These are phyloP conservation scores for Dendronephthya gigantea DNA, from an alignment of 64 coral and sea anemone genomes.

Conservation along the genomic window DNA sequence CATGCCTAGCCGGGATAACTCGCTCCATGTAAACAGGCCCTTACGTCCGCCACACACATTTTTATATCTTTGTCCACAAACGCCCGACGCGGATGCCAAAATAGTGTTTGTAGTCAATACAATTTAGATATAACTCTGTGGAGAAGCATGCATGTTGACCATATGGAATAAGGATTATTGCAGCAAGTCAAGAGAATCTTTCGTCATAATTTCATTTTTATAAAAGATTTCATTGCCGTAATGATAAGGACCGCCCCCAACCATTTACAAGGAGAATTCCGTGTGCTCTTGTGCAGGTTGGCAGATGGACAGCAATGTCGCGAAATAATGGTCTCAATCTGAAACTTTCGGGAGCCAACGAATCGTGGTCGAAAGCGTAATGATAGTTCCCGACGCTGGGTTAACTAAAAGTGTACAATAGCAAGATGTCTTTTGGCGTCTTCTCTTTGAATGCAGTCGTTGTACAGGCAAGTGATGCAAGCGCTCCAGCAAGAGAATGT, in stretches of 20 bases:
- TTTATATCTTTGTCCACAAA: background rate
- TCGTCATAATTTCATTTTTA: background rate
- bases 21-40: too few relatives aligned
- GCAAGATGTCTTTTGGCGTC: slow-evolving; percentile 1
- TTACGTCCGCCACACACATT: too few relatives aligned
- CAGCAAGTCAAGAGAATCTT: slow-evolving; percentile 1
- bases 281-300: background rate
- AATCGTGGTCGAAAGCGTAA: background rate
- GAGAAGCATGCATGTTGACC: slow-evolving; percentile 23
- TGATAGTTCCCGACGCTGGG: slow-evolving; percentile 26
- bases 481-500: slow-evolving; percentile 26
- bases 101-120: slow-evolving; percentile 22
- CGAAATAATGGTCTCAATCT: slow-evolving; percentile 20
- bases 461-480: slow-evolving; percentile 29
- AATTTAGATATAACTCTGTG: background rate
- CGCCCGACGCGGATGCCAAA: slow-evolving; percentile 4
- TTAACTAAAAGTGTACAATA: slow-evolving; percentile 33
- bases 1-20: too few relatives aligned
- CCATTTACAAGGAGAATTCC: slow-evolving; percentile 2
- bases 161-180: slow-evolving; percentile 1
- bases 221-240: slow-evolving; percentile 32
- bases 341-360: background rate
- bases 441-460: background rate
- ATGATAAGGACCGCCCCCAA: slow-evolving; percentile 22
- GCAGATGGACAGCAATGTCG: slow-evolving; percentile 28